A percentile compares a stretch with the other conserved stretches of the same genome.
phyloP scores from a whole-genome alignment of 2,113 vertebrate genomes.

The Coptodon bakossiorum region DNA sequence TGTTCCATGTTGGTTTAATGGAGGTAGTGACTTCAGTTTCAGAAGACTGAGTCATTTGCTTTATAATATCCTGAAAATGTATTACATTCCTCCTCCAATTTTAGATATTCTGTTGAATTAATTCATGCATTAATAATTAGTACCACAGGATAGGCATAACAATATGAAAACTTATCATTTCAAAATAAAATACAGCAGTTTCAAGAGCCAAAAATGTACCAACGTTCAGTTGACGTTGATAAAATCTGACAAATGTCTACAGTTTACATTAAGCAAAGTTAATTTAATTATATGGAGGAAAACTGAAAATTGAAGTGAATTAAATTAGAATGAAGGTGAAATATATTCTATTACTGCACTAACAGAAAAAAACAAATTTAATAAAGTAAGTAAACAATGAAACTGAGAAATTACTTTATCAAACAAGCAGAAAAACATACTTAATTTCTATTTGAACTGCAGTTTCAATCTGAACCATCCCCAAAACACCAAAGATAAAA shows the following conservation, averaged over 20 bases:
- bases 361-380: accelerated
- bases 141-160: background rate
- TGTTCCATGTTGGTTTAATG: background rate
- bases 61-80: background rate
- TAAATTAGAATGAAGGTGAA: background rate
- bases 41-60: background rate
- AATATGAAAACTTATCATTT: background rate
- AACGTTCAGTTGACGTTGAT: background rate
- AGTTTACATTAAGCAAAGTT: background rate
- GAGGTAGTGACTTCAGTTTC: background rate
- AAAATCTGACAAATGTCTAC: background rate
- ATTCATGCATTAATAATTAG: background rate
- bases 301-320: background rate
- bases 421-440: background rate
- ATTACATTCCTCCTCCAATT: background rate
- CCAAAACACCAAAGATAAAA: background rate
- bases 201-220: background rate
- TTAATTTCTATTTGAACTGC: background rate
- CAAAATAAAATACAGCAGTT: background rate
- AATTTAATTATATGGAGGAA: accelerated
- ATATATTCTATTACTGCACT: background rate
- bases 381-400: background rate
- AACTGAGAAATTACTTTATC: background rate
- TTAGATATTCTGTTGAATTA: background rate
- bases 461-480: background rate